Percentiles rank a stretch among this genome's conserved stretches.
These are phyloP conservation scores for Callocephalon fimbriatum DNA, from an alignment of 2,113 vertebrate genomes.

Conservation along the genomic window DNA sequence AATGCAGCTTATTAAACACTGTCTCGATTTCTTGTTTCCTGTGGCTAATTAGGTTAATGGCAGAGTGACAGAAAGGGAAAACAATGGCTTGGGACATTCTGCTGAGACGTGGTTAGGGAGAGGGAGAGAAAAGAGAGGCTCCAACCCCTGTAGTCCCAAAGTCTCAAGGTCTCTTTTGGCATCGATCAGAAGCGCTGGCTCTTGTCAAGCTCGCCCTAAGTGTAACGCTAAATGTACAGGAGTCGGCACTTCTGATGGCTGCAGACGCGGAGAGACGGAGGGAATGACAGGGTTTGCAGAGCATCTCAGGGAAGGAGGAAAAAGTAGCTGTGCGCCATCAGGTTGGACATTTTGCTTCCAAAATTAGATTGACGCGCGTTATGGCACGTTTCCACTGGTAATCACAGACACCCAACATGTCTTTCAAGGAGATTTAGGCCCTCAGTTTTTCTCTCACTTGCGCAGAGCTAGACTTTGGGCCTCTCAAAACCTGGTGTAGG, in stretches of 20 bases:
- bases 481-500: neutral
- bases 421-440: conserved; percentile 42
- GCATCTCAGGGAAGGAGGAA: neutral
- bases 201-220: neutral
- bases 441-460: conserved; percentile 48
- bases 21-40: conserved; percentile 29
- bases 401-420: conserved; percentile 43
- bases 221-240: neutral
- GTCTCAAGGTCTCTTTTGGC: neutral
- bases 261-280: neutral
- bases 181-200: conserved; percentile 17
- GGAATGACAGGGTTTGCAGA: neutral
- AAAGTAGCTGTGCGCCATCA: conserved; percentile 3
- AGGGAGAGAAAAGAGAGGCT: neutral
- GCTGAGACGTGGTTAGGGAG: neutral
- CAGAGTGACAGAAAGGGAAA: conserved; percentile 1
- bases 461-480: neutral
- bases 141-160: neutral
- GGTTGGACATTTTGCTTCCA: conserved; percentile 67
- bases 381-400: conserved; percentile 65
- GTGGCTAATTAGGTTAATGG: conserved; percentile 36
- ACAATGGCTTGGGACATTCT: neutral
- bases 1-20: neutral
- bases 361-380: conserved; percentile 53
- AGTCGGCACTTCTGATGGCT: conserved; percentile 12